Conservation (phyloP, 2,888 invertebrate species). For the Platerodrilus igneus region DNA sequence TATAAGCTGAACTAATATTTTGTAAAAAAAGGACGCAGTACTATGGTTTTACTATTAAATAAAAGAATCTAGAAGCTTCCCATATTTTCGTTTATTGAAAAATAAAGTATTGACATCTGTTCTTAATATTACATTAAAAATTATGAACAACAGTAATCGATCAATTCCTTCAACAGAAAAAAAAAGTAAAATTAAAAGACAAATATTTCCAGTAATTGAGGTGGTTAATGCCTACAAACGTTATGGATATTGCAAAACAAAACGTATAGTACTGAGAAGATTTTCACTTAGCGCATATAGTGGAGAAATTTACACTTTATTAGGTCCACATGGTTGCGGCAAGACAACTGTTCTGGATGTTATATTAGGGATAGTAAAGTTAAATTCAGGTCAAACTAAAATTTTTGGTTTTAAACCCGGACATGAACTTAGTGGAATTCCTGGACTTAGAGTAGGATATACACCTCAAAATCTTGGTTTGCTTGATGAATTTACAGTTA, state of each 20-base stretch:
- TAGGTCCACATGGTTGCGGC: slow-evolving; percentile 26
- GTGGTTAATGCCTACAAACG: slow-evolving; percentile 22
- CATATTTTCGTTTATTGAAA: too few species aligned
- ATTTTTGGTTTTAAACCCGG: slow-evolving; percentile 25
- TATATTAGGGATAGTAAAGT: slow-evolving; percentile 21
- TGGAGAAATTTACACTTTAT: slow-evolving; percentile 25
- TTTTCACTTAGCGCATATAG: slow-evolving; percentile 21
- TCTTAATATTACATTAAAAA: too few species aligned
- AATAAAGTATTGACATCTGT: too few species aligned
- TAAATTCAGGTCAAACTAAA: slow-evolving; percentile 24
- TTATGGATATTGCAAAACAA: slow-evolving; percentile 19
- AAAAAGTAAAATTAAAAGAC: too few species aligned
- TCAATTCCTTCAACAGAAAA: too few species aligned
- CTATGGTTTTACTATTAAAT: too few species aligned
- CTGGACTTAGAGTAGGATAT: slow-evolving; percentile 22
- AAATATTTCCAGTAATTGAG: slow-evolving; percentile 23
- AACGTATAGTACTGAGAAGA: slow-evolving; percentile 19
- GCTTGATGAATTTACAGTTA: slow-evolving; percentile 21
- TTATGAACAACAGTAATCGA: too few species aligned
- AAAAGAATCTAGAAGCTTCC: too few species aligned
- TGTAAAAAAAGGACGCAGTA: too few species aligned
- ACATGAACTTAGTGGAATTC: slow-evolving; percentile 17
- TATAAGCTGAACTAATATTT: too few species aligned
- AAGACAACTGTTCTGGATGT: slow-evolving; percentile 26
- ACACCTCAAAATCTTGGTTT: slow-evolving; percentile 22